Evolutionary conservation across 2,113 vertebrate genomes (phyloP).

Genomic region (Anas platyrhynchos): DNA sequence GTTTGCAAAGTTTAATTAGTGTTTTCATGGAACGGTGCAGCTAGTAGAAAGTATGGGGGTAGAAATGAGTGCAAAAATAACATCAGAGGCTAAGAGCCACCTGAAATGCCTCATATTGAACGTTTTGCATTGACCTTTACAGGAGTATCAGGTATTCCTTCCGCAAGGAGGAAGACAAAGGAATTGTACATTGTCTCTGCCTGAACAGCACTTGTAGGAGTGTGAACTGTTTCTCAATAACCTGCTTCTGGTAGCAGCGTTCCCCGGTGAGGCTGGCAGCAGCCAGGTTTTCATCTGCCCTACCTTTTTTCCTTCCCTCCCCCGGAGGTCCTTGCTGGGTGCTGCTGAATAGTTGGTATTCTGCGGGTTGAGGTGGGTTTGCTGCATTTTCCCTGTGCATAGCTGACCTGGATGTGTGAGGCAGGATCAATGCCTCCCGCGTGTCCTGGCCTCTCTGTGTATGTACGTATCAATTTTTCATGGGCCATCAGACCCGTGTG

Average conservation of each 20-base stretch:
- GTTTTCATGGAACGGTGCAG: background rate
- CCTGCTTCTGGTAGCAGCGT: background rate
- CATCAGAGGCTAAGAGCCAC: background rate
- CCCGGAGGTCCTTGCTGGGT: background rate
- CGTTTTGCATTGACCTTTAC: background rate
- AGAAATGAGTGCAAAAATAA: background rate
- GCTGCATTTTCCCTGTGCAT: background rate
- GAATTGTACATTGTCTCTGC: background rate
- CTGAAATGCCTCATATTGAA: background rate
- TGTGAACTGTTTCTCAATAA: constrained; percentile 5
- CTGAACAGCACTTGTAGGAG: background rate
- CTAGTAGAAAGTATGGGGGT: background rate
- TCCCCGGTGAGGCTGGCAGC: background rate
- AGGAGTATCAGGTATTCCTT: background rate
- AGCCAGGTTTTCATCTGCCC: background rate
- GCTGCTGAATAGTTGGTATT: background rate
- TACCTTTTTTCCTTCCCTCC: background rate
- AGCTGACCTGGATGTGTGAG: background rate
- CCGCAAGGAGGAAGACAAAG: background rate
- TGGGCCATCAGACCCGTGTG: background rate
- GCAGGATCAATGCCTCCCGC: background rate
- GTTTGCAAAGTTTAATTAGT: background rate
- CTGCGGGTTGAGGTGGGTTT: background rate
- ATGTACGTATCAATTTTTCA: background rate
- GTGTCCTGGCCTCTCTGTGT: rapidly evolving